Conservation (phyloP, 2,888 invertebrate genomes). For the Drosophila siamana region DNA sequence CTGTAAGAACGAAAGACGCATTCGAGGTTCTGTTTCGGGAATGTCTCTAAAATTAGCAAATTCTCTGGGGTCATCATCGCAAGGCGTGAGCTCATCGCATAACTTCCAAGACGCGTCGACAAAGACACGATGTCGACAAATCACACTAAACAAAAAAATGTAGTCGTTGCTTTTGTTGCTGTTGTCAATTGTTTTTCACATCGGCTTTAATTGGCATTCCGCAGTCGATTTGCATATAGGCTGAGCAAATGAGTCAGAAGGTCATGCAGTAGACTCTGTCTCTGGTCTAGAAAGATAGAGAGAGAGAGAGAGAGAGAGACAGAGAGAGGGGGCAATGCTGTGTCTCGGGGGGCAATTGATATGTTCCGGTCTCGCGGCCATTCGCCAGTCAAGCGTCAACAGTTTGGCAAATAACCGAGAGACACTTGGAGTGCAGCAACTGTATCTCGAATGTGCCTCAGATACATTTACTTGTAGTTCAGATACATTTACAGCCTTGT, state of each 20-base stretch:
- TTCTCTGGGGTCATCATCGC: slow-evolving; percentile 36
- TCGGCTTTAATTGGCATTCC: slow-evolving; percentile 50
- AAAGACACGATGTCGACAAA: slow-evolving; percentile 20
- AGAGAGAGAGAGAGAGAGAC: slow-evolving; percentile 1
- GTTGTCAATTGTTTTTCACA: slow-evolving; percentile 51
- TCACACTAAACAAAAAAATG: slow-evolving; percentile 14
- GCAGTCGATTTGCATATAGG: slow-evolving; percentile 52
- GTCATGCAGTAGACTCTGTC: slow-evolving; percentile 30
- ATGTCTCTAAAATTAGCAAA: slow-evolving; percentile 45
- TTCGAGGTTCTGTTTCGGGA: slow-evolving; percentile 3
- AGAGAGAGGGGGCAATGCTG: background rate
- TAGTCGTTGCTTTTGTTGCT: slow-evolving; percentile 11
- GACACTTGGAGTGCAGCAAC: slow-evolving; percentile 39
- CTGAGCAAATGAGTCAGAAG: slow-evolving; percentile 64
- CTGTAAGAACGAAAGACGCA: slow-evolving; percentile 3
- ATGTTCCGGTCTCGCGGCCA: slow-evolving; percentile 73
- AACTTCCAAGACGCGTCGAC: slow-evolving; percentile 26
- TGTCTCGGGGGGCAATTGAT: slow-evolving; percentile 61
- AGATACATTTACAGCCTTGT: slow-evolving; percentile 31
- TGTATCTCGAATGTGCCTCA: slow-evolving; percentile 34
- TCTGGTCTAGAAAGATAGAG: too few relatives aligned
- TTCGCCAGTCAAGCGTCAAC: slow-evolving; percentile 68
- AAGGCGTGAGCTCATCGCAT: slow-evolving; percentile 51
- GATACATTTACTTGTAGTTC: slow-evolving; percentile 18
- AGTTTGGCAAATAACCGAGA: slow-evolving; percentile 55